Evolutionary conservation across 2,888 invertebrate species (phyloP).

Genomic region (Matsumyia berberina): DNA sequence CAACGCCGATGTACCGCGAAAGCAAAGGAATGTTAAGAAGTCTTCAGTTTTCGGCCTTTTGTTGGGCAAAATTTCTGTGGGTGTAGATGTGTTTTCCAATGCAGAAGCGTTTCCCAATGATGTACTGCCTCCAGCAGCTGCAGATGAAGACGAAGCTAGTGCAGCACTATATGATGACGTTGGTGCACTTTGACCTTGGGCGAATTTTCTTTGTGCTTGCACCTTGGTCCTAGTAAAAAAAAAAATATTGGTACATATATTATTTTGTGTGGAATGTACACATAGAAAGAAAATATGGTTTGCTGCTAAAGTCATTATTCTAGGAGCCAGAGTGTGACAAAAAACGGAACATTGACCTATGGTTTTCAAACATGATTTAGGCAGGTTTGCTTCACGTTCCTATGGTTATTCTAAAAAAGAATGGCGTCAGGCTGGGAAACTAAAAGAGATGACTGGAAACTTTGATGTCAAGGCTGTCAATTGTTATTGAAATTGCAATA

Average conservation of each 20-base stretch:
- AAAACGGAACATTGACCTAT: too few relatives aligned
- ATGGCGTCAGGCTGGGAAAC: too few relatives aligned
- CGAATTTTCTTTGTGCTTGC: slow-evolving; percentile 94
- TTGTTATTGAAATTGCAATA: too few relatives aligned
- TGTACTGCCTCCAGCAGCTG: slow-evolving; percentile 73
- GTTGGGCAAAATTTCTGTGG: slow-evolving; percentile 87
- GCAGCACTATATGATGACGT: slow-evolving; percentile 81
- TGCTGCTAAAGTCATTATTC: too few relatives aligned
- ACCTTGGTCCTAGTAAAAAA: slow-evolving; percentile 88
- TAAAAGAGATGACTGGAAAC: too few relatives aligned
- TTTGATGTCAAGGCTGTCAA: too few relatives aligned
- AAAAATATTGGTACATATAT: slow-evolving; percentile 13
- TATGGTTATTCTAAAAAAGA: too few relatives aligned
- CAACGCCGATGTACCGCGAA: slow-evolving; percentile 90
- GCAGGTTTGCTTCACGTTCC: too few relatives aligned
- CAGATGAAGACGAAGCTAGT: slow-evolving; percentile 79
- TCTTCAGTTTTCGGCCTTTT: slow-evolving; percentile 93
- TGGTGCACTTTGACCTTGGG: slow-evolving; percentile 92
- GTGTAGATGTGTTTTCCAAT: slow-evolving; percentile 87
- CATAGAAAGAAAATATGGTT: neutral
- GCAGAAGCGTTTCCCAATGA: slow-evolving; percentile 85
- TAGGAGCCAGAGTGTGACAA: too few relatives aligned
- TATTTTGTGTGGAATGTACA: neutral
- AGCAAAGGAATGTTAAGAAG: slow-evolving; percentile 93
- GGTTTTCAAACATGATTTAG: too few relatives aligned